Conservation (phyloP, 2,888 invertebrate species). For the Stomorhina lunata region DNA sequence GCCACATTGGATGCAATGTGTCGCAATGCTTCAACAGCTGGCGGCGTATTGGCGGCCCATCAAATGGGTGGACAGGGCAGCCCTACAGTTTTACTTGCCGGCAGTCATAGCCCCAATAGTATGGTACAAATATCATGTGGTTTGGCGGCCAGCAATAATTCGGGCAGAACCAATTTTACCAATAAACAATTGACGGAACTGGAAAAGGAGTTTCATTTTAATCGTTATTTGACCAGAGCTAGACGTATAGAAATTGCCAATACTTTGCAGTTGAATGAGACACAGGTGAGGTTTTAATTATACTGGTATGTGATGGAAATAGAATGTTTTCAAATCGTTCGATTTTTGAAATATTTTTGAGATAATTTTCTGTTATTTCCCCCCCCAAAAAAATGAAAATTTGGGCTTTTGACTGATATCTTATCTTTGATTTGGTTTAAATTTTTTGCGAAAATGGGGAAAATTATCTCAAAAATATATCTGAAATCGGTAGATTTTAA, state of each 20-base stretch:
- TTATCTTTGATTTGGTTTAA: too few relatives aligned
- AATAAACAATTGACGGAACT: slow-evolving; percentile 99
- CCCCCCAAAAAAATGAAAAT: too few relatives aligned
- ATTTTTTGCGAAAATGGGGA: too few relatives aligned
- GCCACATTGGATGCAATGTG: slow-evolving; percentile 61
- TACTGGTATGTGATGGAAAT: too few relatives aligned
- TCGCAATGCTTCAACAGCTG: slow-evolving; percentile 56
- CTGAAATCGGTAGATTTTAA: too few relatives aligned
- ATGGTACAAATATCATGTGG: slow-evolving; percentile 68
- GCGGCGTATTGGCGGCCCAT: slow-evolving; percentile 60
- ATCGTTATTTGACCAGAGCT: slow-evolving; percentile 98
- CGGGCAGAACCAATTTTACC: slow-evolving; percentile 98
- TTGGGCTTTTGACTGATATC: too few relatives aligned
- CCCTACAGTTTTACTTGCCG: slow-evolving; percentile 75
- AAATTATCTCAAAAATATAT: too few relatives aligned
- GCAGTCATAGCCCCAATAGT: slow-evolving; percentile 77
- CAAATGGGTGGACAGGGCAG: slow-evolving; percentile 54
- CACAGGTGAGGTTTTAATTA: slow-evolving; percentile 86
- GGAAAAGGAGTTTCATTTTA: slow-evolving; percentile 99
- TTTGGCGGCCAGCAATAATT: slow-evolving; percentile 83
- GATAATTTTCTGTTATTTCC: too few relatives aligned
- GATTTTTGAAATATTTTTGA: too few relatives aligned
- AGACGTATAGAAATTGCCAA: slow-evolving; percentile 98
- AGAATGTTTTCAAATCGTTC: too few relatives aligned
- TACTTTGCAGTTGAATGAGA: slow-evolving; percentile 96